Percentiles rank a stretch among this genome's conserved stretches.
Evolutionary conservation across 2,113 vertebrate species (phyloP).

Genomic region (Amblyornis subalaris): DNA sequence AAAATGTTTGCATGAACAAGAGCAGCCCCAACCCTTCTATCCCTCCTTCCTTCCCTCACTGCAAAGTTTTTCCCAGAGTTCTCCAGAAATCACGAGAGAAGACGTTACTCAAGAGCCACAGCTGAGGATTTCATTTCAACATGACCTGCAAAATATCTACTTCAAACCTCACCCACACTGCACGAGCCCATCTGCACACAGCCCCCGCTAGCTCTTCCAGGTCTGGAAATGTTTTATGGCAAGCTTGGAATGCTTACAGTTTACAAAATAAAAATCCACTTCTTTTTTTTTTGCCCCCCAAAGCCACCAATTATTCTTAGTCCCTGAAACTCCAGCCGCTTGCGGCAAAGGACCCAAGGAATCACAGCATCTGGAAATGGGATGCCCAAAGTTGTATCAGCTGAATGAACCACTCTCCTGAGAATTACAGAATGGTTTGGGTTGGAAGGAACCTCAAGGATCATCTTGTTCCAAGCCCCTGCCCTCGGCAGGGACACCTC

Average conservation of each 20-base stretch:
- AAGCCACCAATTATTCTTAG: background rate
- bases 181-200: fast-evolving
- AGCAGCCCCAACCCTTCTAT: background rate
- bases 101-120: background rate
- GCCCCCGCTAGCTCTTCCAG: fast-evolving
- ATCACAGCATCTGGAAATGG: background rate
- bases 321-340: fast-evolving
- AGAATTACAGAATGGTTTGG: background rate
- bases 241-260: background rate
- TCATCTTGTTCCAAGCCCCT: background rate
- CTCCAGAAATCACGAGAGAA: background rate
- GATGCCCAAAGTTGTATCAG: background rate
- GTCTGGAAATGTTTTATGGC: background rate
- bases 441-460: background rate
- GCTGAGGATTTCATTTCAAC: background rate
- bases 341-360: background rate
- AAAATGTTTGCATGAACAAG: background rate
- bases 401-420: background rate
- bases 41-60: fast-evolving
- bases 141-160: fast-evolving
- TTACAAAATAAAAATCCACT: background rate
- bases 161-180: fast-evolving
- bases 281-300: too few relatives aligned
- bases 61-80: background rate
- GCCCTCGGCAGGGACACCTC: background rate